Percentiles rank a stretch among this genome's conserved stretches.
phyloP scores from a whole-genome alignment of 2,888 invertebrate species.

The Augochlorella aurata region DNA sequence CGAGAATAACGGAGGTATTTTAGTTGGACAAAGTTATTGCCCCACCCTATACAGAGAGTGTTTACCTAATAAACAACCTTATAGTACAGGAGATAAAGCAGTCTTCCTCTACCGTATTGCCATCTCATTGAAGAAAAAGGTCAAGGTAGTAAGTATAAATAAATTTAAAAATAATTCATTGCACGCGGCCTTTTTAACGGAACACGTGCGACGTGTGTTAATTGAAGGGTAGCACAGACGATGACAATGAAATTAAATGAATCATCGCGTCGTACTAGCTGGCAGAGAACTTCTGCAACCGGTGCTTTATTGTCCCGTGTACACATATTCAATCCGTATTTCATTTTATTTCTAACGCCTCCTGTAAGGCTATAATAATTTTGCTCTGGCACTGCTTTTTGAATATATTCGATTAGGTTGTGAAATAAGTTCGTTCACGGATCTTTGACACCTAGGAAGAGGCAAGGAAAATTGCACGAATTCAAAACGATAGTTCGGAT shows the following conservation, averaged over 20 bases:
- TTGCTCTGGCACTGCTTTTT: not conserved
- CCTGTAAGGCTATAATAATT: too few relatives aligned
- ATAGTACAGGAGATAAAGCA: conserved; percentile 42
- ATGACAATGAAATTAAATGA: not conserved
- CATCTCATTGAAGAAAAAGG: conserved; percentile 63
- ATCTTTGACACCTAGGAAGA: too few relatives aligned
- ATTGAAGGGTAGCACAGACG: conserved; percentile 11
- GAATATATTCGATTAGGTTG: too few relatives aligned
- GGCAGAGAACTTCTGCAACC: not conserved
- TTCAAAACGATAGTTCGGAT: too few relatives aligned
- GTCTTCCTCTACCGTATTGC: conserved; percentile 51
- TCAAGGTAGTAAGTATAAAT: conserved; percentile 65
- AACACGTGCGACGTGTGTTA: conserved; percentile 27
- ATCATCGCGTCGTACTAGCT: not conserved
- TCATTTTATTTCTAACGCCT: not conserved
- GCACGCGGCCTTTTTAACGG: conserved; percentile 36
- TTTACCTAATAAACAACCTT: conserved; percentile 57
- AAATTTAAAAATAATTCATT: conserved; percentile 66
- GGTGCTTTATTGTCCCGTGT: not conserved
- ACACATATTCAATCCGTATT: not conserved
- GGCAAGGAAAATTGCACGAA: too few relatives aligned
- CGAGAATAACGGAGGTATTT: not conserved
- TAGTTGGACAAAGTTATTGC: conserved; percentile 4
- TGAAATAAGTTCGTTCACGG: too few relatives aligned
- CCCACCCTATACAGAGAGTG: conserved; percentile 24